A percentile compares a stretch with the other conserved stretches of the same genome.
Conservation (phyloP, 2,797 vertebrate genomes). For the Cirrhinus molitorella region DNA sequence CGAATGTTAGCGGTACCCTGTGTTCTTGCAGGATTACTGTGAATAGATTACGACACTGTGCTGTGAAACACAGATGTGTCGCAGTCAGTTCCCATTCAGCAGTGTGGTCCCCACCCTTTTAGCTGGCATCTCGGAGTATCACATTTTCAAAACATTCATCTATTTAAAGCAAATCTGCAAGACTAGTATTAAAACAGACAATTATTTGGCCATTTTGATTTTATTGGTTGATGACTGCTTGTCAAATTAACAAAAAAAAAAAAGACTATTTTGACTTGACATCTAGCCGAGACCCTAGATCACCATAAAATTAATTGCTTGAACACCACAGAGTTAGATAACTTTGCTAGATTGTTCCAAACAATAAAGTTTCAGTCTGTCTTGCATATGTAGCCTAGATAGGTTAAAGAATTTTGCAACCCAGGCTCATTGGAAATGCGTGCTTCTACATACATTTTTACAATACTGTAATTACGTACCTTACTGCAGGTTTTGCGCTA, state of each 20-base stretch:
- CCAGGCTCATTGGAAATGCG: no score
- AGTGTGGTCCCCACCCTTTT: conserved; percentile 52
- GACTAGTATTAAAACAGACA: background rate
- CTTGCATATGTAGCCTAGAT: background rate
- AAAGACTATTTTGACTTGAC: background rate
- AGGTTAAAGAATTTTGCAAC: background rate
- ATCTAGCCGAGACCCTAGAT: background rate
- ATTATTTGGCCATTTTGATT: background rate
- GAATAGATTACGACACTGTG: conserved; percentile 48
- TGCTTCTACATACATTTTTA: no score
- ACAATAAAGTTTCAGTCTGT: background rate
- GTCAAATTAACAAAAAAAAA: background rate
- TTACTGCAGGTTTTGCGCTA: no score
- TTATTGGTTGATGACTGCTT: background rate
- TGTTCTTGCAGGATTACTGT: conserved; percentile 22
- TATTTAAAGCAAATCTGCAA: conserved; percentile 1
- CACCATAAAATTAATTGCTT: background rate
- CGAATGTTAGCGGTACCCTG: conserved; percentile 27
- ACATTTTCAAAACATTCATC: conserved; percentile 20
- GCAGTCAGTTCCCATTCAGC: conserved; percentile 52
- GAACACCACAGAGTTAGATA: background rate
- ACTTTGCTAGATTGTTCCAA: conserved; percentile 3
- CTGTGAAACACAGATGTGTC: conserved; percentile 52
- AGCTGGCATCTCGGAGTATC: conserved; percentile 49
- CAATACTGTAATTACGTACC: no score